These are phyloP conservation scores for Siniperca undulata DNA, from an alignment of 2,797 vertebrate species.

Conservation along the genomic window DNA sequence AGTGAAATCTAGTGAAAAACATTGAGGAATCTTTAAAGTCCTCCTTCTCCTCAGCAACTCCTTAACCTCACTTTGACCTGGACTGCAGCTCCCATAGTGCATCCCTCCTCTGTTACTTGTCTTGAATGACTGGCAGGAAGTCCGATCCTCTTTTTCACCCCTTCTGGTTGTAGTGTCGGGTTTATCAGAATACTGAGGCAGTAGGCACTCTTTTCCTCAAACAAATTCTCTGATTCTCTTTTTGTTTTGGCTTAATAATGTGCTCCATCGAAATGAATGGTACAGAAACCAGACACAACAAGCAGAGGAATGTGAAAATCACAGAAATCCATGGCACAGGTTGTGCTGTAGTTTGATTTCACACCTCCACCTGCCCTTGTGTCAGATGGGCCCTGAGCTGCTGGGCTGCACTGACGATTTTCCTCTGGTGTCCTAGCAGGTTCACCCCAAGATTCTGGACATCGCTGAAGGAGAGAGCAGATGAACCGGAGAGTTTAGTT, in stretches of 20 bases:
- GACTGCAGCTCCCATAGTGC: slow-evolving; percentile 68
- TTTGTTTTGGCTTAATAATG: slow-evolving; percentile 49
- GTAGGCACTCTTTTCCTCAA: slow-evolving; percentile 26
- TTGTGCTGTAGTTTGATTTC: slow-evolving; percentile 51
- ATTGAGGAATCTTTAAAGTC: slow-evolving; percentile 51
- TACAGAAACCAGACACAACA: slow-evolving; percentile 60
- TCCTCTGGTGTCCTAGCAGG: slow-evolving; percentile 95
- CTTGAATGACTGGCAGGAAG: slow-evolving; percentile 40
- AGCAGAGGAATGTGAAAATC: slow-evolving; percentile 59
- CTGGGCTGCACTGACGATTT: slow-evolving; percentile 95
- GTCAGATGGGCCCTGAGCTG: slow-evolving; percentile 86
- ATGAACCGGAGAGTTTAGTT: slow-evolving; percentile 10
- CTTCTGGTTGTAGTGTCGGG: slow-evolving; percentile 51
- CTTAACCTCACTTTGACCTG: slow-evolving; percentile 45
- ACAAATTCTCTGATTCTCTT: slow-evolving; percentile 25
- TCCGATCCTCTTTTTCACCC: slow-evolving; percentile 23
- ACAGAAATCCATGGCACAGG: slow-evolving; percentile 38
- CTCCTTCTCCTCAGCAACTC: slow-evolving; percentile 49
- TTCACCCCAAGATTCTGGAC: slow-evolving; percentile 94
- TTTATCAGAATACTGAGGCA: slow-evolving; percentile 44
- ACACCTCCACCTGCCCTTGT: slow-evolving; percentile 89
- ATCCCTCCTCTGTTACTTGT: slow-evolving; percentile 51
- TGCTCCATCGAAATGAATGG: slow-evolving; percentile 49
- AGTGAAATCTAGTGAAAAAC: slow-evolving; percentile 75
- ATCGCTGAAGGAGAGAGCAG: slow-evolving; percentile 85